These are phyloP conservation scores for Myotis planiceps DNA, from an alignment of 2,797 vertebrate genomes.

Conservation along the genomic window DNA sequence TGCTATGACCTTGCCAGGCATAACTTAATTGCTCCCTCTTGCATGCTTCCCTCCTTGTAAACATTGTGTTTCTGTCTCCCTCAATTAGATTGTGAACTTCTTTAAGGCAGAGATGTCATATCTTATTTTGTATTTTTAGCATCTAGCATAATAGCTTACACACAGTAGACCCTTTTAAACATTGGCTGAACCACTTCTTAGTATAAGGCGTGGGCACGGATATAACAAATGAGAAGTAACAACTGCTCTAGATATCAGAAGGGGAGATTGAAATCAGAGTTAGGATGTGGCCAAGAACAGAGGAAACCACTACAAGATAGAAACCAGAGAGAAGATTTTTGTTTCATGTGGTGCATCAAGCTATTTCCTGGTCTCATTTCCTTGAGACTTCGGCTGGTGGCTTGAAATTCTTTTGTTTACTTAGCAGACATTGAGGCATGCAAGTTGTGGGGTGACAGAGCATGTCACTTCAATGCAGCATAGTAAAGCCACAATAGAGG, in stretches of 20 bases:
- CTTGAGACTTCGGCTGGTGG: not conserved
- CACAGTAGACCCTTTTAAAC: not conserved
- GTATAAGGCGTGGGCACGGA: not conserved
- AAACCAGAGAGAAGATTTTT: constrained; percentile 31
- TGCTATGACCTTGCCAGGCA: not conserved
- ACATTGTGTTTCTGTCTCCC: not conserved
- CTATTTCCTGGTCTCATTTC: constrained; percentile 48
- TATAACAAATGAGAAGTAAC: not conserved
- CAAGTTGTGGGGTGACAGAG: not conserved
- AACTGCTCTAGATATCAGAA: not conserved
- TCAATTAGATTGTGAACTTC: not conserved
- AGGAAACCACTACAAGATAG: constrained; percentile 29
- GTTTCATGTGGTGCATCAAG: not conserved
- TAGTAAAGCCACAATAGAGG: not conserved
- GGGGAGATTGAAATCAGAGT: not conserved
- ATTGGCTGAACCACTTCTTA: not conserved
- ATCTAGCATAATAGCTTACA: not conserved
- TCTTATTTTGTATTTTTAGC: not conserved
- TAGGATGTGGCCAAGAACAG: constrained; percentile 31
- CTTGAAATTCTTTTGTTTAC: constrained; percentile 5
- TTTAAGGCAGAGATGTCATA: not conserved
- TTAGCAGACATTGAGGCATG: not conserved
- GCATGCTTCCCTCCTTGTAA: not conserved
- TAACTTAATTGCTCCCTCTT: not conserved
- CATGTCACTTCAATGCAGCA: not conserved